phyloP scores from a whole-genome alignment of 1,140 invertebrate genomes.

The Holotrichia oblita region DNA sequence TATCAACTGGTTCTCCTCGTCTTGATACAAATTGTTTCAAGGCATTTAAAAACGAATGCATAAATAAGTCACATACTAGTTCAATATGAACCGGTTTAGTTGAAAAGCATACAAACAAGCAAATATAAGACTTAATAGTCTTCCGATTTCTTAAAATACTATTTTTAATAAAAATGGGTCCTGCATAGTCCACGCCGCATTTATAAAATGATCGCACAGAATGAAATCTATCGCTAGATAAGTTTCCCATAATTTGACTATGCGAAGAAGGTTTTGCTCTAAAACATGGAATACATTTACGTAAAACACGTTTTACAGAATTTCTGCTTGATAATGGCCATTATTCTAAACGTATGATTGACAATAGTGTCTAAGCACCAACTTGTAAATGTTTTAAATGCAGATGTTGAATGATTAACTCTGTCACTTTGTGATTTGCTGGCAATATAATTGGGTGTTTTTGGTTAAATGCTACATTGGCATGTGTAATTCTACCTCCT shows the following conservation, averaged over 20 bases:
- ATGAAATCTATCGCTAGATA: neutral
- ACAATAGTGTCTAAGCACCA: neutral
- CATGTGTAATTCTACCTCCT: neutral
- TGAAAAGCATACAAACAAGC: neutral
- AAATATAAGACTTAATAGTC: neutral
- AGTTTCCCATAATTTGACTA: neutral
- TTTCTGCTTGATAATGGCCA: neutral
- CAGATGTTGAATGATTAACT: neutral
- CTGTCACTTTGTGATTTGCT: neutral
- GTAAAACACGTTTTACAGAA: neutral
- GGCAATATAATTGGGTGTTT: neutral
- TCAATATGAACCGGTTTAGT: neutral
- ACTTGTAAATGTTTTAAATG: neutral
- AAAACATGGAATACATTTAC: neutral
- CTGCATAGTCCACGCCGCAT: neutral
- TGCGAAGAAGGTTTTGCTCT: neutral
- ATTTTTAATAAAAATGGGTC: neutral
- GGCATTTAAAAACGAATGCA: too few relatives aligned
- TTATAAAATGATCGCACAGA: neutral
- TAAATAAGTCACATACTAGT: neutral
- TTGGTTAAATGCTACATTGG: neutral
- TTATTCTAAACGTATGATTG: neutral
- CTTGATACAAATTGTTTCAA: too few relatives aligned
- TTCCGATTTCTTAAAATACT: neutral
- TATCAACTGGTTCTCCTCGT: too few relatives aligned